Conservation (phyloP, 2,888 invertebrate genomes). For the Galerucella calmariensis region DNA sequence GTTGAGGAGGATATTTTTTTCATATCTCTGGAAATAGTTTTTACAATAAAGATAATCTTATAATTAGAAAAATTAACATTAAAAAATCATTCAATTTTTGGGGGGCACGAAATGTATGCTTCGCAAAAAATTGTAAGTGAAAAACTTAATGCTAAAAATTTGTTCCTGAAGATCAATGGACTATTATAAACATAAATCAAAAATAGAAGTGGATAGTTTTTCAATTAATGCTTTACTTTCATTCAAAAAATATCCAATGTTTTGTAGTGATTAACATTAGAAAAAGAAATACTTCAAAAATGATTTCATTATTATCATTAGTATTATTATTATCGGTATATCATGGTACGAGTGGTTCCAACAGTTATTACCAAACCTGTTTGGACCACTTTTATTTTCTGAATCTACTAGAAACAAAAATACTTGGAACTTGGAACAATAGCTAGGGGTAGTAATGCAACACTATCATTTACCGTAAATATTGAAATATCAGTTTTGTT, state of each 20-base stretch:
- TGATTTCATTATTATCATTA: too few species aligned
- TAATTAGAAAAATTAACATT: constrained; percentile 26
- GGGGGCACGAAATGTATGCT: constrained; percentile 33
- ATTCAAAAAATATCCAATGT: background rate
- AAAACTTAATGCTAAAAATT: background rate
- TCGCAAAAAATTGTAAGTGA: constrained; percentile 8
- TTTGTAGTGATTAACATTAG: too few species aligned
- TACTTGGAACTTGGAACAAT: too few species aligned
- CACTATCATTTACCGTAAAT: too few species aligned
- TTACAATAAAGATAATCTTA: constrained; percentile 26
- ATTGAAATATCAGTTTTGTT: too few species aligned
- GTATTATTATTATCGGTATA: too few species aligned
- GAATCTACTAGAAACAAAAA: too few species aligned
- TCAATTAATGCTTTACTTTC: background rate
- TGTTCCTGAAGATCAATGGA: constrained; percentile 5
- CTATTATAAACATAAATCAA: background rate
- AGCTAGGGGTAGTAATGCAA: too few species aligned
- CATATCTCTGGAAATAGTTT: constrained; percentile 47
- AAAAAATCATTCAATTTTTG: constrained; percentile 20
- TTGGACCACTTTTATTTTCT: background rate
- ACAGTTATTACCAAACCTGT: background rate
- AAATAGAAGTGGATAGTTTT: background rate
- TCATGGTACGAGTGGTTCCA: background rate
- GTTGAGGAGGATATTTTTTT: constrained; percentile 51
- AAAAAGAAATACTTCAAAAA: too few species aligned